These are phyloP conservation scores for Dryadula phaetusa DNA, from an alignment of 2,888 invertebrate species.

Conservation along the genomic window DNA sequence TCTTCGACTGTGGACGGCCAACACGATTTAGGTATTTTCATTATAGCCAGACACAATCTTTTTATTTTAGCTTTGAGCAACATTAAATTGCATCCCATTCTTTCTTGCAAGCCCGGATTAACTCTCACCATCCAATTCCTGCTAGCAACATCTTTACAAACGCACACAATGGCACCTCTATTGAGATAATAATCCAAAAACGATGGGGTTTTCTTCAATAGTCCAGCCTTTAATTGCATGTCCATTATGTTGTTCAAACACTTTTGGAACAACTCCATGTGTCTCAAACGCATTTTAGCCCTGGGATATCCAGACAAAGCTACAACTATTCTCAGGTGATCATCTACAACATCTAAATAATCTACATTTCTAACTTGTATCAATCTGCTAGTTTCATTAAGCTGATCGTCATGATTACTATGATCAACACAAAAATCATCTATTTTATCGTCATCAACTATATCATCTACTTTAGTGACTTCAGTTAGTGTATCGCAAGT, in stretches of 20 bases:
- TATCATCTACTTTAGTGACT: slow-evolving; percentile 50
- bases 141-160: slow-evolving; percentile 70
- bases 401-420: slow-evolving; percentile 64
- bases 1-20: slow-evolving; percentile 72
- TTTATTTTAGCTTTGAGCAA: slow-evolving; percentile 69
- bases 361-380: slow-evolving; percentile 68
- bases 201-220: slow-evolving; percentile 63
- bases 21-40: slow-evolving; percentile 65
- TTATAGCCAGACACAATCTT: slow-evolving; percentile 66
- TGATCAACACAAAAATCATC: slow-evolving; percentile 62
- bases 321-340: slow-evolving; percentile 67
- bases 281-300: slow-evolving; percentile 67
- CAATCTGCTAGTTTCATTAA: slow-evolving; percentile 69
- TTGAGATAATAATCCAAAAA: slow-evolving; percentile 75
- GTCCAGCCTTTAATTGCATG: slow-evolving; percentile 70
- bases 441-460: slow-evolving; percentile 53
- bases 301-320: slow-evolving; percentile 73
- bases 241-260: slow-evolving; percentile 68
- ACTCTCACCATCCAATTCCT: slow-evolving; percentile 74
- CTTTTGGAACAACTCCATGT: slow-evolving; percentile 69
- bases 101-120: slow-evolving; percentile 71
- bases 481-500: slow-evolving; percentile 54
- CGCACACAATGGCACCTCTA: slow-evolving; percentile 72
- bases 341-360: slow-evolving; percentile 71
- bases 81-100: slow-evolving; percentile 67